Base-by-base conservation (phyloP, 2,797 vertebrate species). In the Echiichthys vipera region DNA sequence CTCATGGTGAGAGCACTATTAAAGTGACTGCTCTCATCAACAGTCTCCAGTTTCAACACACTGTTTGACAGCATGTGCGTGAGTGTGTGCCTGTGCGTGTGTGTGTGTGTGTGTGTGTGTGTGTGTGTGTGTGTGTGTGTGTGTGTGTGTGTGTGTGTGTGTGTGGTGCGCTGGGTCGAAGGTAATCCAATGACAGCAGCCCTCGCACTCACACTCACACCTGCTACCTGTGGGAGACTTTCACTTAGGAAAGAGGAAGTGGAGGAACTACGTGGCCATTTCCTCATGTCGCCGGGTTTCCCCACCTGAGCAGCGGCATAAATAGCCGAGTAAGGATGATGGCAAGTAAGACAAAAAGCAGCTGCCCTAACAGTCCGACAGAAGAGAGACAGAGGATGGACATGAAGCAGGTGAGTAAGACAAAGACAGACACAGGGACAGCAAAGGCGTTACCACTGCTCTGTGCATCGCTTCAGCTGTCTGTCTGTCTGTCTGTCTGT, bases 201-300 rank as follows among this genome's bases (percentile, higher is more conserved):
- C 7, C 20, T 20, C 39, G 5, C 42, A 14, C 14, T 42, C 25
- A 6, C n/a, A n/a, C n/a, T n/a, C 34, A 36, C 24, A 7, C 37
- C 20, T 11, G 0, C 6, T 50, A 10, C 7, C 2, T 57, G 10
- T 3, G 2, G 14, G 12, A n/a, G 1, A 29, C 40, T 75, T 55
- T 75, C 71, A 50, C 56, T 34, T 0, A 51, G 27, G 12, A 27
- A 78, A 79, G 62, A 71, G 79, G 79, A 85, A 85, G 76, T 59
- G 0, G 1, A 65, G 39, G 29, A 84, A 71, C 46, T 71, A 58
- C 42, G 5, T 91, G 89, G 83, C 74, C 75, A 84, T 85, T 92
- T 91, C 89, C 92, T 92, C 84, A 55, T 90, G 59, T 65, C 9
- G 15, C 71, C 29, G 90, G 80, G 76, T 84, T 90, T 89, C 62